These are phyloP conservation scores for Propithecus perrieri DNA, from an alignment of 2,797 vertebrate genomes.

Conservation along the genomic window DNA sequence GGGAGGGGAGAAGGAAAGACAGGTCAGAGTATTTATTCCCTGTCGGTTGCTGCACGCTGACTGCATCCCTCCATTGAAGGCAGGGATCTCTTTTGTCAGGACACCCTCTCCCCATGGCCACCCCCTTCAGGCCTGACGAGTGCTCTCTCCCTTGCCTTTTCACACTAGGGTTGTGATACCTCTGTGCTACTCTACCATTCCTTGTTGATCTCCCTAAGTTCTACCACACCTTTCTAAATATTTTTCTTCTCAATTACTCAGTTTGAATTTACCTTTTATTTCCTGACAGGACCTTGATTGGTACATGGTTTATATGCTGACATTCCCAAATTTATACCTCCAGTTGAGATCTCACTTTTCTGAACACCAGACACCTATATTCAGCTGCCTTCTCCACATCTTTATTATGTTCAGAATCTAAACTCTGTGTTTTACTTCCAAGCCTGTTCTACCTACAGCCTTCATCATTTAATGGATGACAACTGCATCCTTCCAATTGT, in stretches of 20 bases:
- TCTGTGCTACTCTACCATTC: not conserved
- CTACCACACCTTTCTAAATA: not conserved
- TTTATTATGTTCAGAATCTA: not conserved
- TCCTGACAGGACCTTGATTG: not conserved
- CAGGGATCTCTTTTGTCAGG: not conserved
- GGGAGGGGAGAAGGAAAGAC: not conserved
- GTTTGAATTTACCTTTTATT: not conserved
- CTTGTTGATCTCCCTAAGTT: not conserved
- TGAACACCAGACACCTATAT: not conserved
- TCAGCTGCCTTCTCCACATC: not conserved
- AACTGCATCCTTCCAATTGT: not conserved
- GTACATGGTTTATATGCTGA: not conserved
- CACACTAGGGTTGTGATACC: not conserved
- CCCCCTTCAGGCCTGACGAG: not conserved
- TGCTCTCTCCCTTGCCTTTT: not conserved
- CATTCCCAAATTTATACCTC: not conserved
- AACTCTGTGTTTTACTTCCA: not conserved
- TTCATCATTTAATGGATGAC: not conserved
- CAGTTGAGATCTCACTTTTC: not conserved
- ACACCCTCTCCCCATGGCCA: accelerated
- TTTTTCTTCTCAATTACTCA: not conserved
- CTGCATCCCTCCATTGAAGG: not conserved
- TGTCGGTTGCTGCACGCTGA: not conserved
- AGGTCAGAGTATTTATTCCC: not conserved
- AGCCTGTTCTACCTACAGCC: not conserved